phyloP scores from a whole-genome alignment of 2,113 vertebrate species.

The Oreochromis niloticus region DNA sequence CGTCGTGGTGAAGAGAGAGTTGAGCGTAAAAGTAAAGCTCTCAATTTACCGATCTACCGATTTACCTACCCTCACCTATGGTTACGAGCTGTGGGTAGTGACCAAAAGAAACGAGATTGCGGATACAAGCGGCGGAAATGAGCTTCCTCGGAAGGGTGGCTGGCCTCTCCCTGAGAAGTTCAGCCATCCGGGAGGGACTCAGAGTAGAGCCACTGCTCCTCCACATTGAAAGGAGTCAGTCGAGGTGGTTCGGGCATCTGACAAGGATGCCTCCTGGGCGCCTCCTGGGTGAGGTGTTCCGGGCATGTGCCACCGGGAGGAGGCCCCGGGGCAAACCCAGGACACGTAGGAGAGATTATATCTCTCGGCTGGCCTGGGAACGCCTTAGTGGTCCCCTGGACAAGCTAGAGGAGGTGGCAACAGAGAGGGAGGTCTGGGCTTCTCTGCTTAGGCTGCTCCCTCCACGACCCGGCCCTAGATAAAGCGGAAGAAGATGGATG shows the following conservation, averaged over 20 bases:
- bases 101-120: too few relatives aligned
- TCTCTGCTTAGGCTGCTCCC: not conserved
- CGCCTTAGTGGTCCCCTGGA: not conserved
- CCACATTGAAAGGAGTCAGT: too few relatives aligned
- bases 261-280: not conserved
- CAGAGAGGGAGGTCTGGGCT: not conserved
- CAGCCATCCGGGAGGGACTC: too few relatives aligned
- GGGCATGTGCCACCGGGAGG: not conserved
- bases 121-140: too few relatives aligned
- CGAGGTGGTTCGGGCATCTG: rapidly evolving
- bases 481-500: rapidly evolving
- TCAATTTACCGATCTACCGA: too few relatives aligned
- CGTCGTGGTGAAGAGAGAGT: too few relatives aligned
- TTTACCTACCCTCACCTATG: too few relatives aligned
- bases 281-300: rapidly evolving
- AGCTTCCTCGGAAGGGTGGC: too few relatives aligned
- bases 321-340: rapidly evolving
- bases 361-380: not conserved
- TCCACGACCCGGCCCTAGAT: rapidly evolving
- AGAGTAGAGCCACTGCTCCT: too few relatives aligned
- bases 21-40: too few relatives aligned
- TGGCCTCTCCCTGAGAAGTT: too few relatives aligned
- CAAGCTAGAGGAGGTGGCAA: rapidly evolving
- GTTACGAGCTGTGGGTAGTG: too few relatives aligned
- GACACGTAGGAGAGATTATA: rapidly evolving